Base-by-base conservation (phyloP, 2,113 vertebrate genomes). In the Calidris pygmaea region DNA sequence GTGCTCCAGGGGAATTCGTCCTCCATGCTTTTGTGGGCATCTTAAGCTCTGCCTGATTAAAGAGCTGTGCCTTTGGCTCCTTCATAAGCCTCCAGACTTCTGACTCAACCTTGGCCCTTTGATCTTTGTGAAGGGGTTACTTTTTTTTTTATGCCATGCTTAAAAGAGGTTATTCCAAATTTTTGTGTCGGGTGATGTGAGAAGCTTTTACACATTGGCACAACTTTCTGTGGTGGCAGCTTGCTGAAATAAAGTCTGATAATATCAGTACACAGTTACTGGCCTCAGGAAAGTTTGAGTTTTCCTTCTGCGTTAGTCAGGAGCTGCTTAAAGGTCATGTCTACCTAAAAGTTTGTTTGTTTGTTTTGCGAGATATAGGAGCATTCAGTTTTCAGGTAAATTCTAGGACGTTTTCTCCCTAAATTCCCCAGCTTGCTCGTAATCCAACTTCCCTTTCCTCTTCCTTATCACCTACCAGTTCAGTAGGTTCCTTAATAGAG, bases 181-280 rank as follows among this genome's bases (percentile, higher is more conserved):
- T 47, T 47, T 22, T 47, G 21, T 47, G 21, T 30, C 15, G 43
- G 56, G 14, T 55, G 60, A 71, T 7, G 3, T 21, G 17, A 84
- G 19, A 45, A 74, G 30, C 27, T 68, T n/a, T 26, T 84, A 1
- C 0, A 0, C 2, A 1, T 30, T 78, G 52, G 22, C 34, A 37
- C 7, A 78, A 35, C 17, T 81, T 90, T 56, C 27, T 52, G 3
- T 78, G 43, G 52, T 14, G 12, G 10, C 41, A 67, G 43, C 32
- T 67, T 90, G 21, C 59, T 75, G 66, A 78, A 59, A 45, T 80
- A 21, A 62, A 75, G 34, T 34, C 68, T 85, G 58, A 79, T 82
- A 45, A 27, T 23, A 68, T 37, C 48, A 48, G 37, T 24, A 41
- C 21, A 10, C 76, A 80, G 65, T 32, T 79, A 43, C 6, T 73